Conservation (phyloP, 2,888 invertebrate genomes). For the Aquatica leii region DNA sequence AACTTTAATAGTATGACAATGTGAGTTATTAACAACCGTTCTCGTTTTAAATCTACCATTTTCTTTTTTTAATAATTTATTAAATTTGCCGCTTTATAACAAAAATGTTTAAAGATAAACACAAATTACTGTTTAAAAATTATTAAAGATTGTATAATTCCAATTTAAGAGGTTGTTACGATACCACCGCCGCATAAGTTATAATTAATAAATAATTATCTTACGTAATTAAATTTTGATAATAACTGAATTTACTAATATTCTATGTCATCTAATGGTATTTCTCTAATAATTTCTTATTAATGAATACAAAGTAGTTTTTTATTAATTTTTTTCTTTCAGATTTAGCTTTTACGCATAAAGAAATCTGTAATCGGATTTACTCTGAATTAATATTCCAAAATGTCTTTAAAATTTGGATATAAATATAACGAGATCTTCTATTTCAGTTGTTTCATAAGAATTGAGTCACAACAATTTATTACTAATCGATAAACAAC, state of each 20-base stretch:
- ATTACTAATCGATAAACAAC: constrained; percentile 14
- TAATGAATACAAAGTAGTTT: background rate
- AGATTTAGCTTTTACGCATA: background rate
- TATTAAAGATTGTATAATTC: constrained; percentile 11
- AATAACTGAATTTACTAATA: background rate
- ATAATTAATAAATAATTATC: constrained; percentile 26
- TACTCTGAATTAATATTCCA: constrained; percentile 1
- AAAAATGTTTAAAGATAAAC: constrained; percentile 39
- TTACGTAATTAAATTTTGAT: constrained; percentile 26
- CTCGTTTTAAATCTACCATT: constrained; percentile 41
- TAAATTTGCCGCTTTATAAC: constrained; percentile 44
- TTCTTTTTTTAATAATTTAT: constrained; percentile 41
- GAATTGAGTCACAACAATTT: constrained; percentile 10
- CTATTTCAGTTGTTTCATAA: background rate
- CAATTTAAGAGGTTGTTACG: background rate
- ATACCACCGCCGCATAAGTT: constrained; percentile 13
- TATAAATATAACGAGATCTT: constrained; percentile 5
- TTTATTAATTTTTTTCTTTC: background rate
- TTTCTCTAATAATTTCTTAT: background rate
- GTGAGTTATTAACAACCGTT: constrained; percentile 45
- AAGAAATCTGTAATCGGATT: background rate
- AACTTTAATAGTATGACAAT: constrained; percentile 43
- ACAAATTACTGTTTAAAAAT: constrained; percentile 24
- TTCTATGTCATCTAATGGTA: background rate
- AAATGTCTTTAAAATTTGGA: constrained; percentile 8